Conservation (phyloP, 2,888 invertebrate genomes). For the Exephanes ischioxanthus region DNA sequence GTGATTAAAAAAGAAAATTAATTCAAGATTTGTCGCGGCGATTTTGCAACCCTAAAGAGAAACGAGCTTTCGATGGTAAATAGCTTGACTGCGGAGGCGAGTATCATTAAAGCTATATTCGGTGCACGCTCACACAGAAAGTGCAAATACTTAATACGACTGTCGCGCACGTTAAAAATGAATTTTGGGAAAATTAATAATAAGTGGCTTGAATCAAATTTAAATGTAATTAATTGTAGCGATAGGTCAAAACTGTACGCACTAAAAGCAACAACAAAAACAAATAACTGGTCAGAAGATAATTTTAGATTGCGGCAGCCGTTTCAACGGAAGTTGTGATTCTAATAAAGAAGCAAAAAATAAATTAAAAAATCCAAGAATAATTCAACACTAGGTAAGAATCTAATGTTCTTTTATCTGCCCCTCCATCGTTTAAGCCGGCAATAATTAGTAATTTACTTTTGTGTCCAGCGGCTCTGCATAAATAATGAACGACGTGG, state of each 20-base stretch:
- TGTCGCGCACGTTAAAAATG: background rate
- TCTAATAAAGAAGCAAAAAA: no score
- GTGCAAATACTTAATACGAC: background rate
- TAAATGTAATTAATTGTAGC: background rate
- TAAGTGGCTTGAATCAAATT: background rate
- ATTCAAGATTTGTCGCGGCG: background rate
- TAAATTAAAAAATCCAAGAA: background rate
- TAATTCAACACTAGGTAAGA: no score
- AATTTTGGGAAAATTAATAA: background rate
- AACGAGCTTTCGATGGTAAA: background rate
- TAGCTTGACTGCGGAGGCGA: background rate
- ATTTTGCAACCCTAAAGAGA: background rate
- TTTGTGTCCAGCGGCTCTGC: no score
- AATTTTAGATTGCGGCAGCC: no score
- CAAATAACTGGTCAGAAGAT: no score
- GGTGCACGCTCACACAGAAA: background rate
- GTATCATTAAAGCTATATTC: background rate
- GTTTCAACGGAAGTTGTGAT: no score
- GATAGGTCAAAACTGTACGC: background rate
- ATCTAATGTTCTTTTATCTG: no score
- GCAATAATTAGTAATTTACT: no score
- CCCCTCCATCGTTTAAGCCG: no score
- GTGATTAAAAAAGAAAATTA: no score
- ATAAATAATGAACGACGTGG: no score
- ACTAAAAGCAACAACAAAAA: background rate